Conservation (phyloP, 2,113 vertebrate species). For the Sinocyclocheilus grahami region DNA sequence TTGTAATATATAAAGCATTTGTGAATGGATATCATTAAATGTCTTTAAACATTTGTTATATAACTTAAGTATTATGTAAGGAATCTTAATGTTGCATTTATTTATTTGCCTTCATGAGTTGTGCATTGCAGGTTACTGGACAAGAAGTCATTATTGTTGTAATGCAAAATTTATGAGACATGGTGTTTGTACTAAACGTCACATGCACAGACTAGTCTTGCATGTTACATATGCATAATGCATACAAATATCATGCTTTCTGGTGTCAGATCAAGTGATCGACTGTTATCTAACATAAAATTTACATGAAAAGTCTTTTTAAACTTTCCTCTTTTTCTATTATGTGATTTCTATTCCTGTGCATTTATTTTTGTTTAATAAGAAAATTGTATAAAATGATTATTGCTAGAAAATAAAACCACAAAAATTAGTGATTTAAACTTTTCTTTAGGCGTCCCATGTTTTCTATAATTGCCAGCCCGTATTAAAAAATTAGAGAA, state of each 20-base stretch:
- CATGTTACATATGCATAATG: not conserved
- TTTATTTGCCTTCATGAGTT: not conserved
- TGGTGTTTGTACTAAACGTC: not conserved
- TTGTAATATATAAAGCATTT: not conserved
- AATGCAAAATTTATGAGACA: not conserved
- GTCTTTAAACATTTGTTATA: not conserved
- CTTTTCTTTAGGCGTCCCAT: too few relatives aligned
- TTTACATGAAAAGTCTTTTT: not conserved
- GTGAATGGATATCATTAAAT: not conserved
- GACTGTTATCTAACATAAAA: not conserved
- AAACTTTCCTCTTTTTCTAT: not conserved
- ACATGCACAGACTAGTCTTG: not conserved
- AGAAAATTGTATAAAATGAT: not conserved
- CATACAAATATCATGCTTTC: not conserved
- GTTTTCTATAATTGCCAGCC: too few relatives aligned
- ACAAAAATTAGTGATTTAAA: not conserved
- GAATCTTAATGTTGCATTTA: not conserved
- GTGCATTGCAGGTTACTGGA: not conserved
- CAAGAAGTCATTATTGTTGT: not conserved
- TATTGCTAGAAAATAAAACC: not conserved
- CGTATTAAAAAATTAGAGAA: too few relatives aligned
- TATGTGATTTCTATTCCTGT: not conserved
- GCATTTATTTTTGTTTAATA: not conserved
- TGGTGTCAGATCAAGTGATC: not conserved
- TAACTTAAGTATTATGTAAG: not conserved